Evolutionary conservation across 1,140 invertebrate species (phyloP).

Genomic region (Acromyrmex heyeri): DNA sequence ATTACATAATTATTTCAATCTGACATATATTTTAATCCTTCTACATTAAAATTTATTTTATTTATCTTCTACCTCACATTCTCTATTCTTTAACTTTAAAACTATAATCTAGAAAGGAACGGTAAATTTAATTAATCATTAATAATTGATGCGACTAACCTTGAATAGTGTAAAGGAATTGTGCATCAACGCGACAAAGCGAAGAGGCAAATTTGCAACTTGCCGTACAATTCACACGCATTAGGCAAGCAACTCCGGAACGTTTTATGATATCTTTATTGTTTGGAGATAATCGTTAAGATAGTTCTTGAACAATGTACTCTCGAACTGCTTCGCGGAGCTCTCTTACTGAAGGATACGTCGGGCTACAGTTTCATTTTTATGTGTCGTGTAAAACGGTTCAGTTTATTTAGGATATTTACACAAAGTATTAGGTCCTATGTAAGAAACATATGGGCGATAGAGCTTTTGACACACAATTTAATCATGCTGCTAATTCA

Average conservation of each 20-base stretch:
- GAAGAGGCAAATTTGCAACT: slow-evolving; percentile 6
- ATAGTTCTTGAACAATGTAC: background rate
- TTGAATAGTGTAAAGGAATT: slow-evolving; percentile 5
- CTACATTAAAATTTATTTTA: background rate
- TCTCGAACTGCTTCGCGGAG: background rate
- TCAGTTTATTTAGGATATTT: slow-evolving; percentile 16
- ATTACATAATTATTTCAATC: background rate
- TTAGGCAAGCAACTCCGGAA: background rate
- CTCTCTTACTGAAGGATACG: slow-evolving; percentile 10
- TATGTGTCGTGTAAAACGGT: background rate
- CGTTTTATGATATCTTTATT: background rate
- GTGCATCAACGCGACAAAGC: background rate
- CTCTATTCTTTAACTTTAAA: background rate
- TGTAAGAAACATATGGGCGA: slow-evolving; percentile 34
- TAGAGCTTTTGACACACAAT: background rate
- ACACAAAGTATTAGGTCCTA: background rate
- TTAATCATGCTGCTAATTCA: slow-evolving; percentile 9
- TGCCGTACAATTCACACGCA: slow-evolving; percentile 3
- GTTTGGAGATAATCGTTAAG: slow-evolving; percentile 4
- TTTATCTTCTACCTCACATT: background rate
- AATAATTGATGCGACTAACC: background rate
- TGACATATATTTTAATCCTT: background rate
- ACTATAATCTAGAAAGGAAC: slow-evolving; percentile 14
- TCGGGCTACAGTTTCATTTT: slow-evolving; percentile 20
- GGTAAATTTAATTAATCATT: background rate